Percentiles rank a stretch among this genome's conserved stretches.
phyloP scores from a whole-genome alignment of 1,140 invertebrate genomes.

The Gryon sp. region DNA sequence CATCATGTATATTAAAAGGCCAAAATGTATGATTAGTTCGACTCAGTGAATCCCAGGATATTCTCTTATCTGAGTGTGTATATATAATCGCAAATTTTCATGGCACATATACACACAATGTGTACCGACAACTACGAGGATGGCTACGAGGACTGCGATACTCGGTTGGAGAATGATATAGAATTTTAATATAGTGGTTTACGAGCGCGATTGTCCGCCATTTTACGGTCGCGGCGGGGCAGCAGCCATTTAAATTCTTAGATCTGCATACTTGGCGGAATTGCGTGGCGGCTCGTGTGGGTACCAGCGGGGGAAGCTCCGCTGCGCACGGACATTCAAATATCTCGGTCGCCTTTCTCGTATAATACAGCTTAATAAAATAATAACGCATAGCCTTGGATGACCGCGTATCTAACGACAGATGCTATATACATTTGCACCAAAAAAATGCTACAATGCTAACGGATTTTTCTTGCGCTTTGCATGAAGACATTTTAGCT shows the following conservation, averaged over 20 bases:
- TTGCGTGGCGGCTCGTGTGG: conserved; percentile 70
- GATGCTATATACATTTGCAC: conserved; percentile 4
- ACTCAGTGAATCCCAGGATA: conserved; percentile 43
- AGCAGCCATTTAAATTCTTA: conserved; percentile 80
- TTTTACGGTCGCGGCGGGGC: conserved; percentile 76
- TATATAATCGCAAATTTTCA: conserved; percentile 61
- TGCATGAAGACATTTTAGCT: conserved; percentile 31
- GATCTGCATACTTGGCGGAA: conserved; percentile 80
- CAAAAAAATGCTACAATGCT: conserved; percentile 37
- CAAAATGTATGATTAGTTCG: conserved; percentile 53
- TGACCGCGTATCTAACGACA: conserved; percentile 48
- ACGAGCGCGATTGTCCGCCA: conserved; percentile 80
- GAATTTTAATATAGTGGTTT: conserved; percentile 81
- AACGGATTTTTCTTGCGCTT: conserved; percentile 4
- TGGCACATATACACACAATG: conserved; percentile 58
- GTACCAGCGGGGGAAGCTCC: conserved; percentile 33
- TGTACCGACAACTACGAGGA: conserved; percentile 25
- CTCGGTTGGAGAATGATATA: conserved; percentile 71
- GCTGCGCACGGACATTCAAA: conserved; percentile 66
- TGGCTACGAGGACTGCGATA: conserved; percentile 48
- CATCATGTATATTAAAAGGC: conserved; percentile 40
- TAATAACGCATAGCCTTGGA: conserved; percentile 70
- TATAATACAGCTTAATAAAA: conserved; percentile 76
- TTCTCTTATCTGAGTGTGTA: conserved; percentile 58
- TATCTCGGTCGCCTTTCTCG: conserved; percentile 68